Base-by-base conservation (phyloP, 2,888 invertebrate species). In the Deilephila elpenor region DNA sequence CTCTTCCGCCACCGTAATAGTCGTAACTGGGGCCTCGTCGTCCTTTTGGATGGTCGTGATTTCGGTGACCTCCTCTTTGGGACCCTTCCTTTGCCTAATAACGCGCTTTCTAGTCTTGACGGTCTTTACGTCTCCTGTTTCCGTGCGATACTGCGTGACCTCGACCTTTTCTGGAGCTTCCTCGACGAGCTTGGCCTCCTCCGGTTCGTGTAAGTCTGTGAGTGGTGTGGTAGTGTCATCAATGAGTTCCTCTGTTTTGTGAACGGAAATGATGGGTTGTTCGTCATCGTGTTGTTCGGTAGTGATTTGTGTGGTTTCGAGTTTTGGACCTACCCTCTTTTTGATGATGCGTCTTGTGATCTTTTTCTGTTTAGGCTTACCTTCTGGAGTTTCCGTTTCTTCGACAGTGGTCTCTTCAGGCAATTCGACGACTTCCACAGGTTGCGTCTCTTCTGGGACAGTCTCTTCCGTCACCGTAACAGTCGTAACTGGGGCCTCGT, bases 221-320 rank as follows among this genome's bases (percentile, higher is more conserved):
- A 44, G 44, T 14, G 44, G 44, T 14, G 44, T 44, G 44, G 44
- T 44, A 14, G 44, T 77, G 60, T 86, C 83, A 19, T 85, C 80
- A 79, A 80, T 76, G 74, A 88, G 76, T 77, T 89, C 80, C 70
- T 89, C 90, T 78, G 89, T 82, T 61, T 86, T 86, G 67, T 89
- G 82, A 78, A 93, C 88, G 1, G 91, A 78, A 74, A 90, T 83
- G 82, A 92, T 81, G 79, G 95, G 86, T 86, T 89, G 79, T 78
- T 88, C 91, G 56, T 93, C 91, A 74, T 92, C 91, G 82, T 93
- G 93, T 80, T 93, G 91, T 76, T 89, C 76, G 2, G 93, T 85
- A 8, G 78, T 81, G 83, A 89, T 79, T 74, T 89, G 73, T 3
- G 94, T 86, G 5, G 81, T 83, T 83, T 83, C 77, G 74, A 87